These are phyloP conservation scores for Laupala kohalensis DNA, from an alignment of 1,140 invertebrate species.

Conservation along the genomic window DNA sequence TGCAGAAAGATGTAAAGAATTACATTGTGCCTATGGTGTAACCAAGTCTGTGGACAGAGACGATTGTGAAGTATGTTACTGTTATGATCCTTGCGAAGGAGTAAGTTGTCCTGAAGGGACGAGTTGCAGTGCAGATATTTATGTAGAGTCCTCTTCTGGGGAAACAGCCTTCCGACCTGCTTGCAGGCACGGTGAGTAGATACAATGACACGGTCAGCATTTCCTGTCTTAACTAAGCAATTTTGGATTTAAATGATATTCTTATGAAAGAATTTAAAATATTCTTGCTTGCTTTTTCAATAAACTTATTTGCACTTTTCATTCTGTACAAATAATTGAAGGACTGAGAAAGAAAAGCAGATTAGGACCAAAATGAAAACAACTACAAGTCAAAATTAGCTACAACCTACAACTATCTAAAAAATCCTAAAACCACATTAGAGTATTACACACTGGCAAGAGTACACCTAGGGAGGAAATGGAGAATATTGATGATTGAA, in stretches of 20 bases:
- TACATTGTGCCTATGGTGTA: constrained; percentile 62
- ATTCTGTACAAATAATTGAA: no score
- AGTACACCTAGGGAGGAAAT: no score
- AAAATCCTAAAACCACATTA: no score
- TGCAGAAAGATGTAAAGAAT: constrained; percentile 38
- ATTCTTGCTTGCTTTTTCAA: no score
- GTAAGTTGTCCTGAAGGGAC: constrained; percentile 43
- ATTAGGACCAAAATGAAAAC: no score
- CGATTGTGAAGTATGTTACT: constrained; percentile 60
- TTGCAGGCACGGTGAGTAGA: constrained; percentile 45
- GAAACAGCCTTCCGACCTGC: constrained; percentile 33
- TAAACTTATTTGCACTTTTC: no score
- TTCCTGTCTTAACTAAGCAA: neutral
- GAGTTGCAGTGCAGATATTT: constrained; percentile 49
- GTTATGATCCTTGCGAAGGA: constrained; percentile 58
- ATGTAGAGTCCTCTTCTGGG: constrained; percentile 26
- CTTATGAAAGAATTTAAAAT: no score
- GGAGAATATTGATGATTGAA: no score
- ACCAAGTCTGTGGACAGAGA: constrained; percentile 49
- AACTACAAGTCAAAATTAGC: no score
- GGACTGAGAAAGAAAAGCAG: no score
- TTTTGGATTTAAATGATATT: neutral
- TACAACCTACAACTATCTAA: no score
- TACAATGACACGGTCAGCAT: neutral
- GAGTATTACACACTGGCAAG: no score